These are phyloP conservation scores for Sceloporus undulatus DNA, from an alignment of 2,113 vertebrate species.

Conservation along the genomic window DNA sequence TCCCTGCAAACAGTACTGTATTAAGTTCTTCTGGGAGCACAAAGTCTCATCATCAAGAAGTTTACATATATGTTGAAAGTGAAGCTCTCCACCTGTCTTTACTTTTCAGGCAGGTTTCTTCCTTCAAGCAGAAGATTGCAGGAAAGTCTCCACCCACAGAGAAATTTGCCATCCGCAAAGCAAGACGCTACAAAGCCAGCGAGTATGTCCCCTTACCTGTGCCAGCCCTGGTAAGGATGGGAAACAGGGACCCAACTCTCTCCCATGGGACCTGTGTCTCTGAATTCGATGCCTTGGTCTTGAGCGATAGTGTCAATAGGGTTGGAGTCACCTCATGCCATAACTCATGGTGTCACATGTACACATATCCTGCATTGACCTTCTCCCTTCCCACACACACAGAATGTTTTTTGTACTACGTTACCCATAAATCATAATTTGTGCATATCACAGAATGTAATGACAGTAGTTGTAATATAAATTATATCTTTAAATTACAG, in stretches of 20 bases:
- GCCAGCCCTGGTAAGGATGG: constrained; percentile 86
- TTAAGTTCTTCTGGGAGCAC: background rate
- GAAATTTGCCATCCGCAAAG: constrained; percentile 94
- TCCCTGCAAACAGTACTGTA: background rate
- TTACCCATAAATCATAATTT: too few relatives aligned
- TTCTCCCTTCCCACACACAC: too few relatives aligned
- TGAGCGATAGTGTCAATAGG: too few relatives aligned
- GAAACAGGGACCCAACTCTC: background rate
- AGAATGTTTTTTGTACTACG: too few relatives aligned
- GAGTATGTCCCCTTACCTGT: constrained; percentile 82
- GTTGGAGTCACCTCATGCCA: too few relatives aligned
- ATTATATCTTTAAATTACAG: too few relatives aligned
- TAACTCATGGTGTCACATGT: too few relatives aligned
- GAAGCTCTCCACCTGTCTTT: background rate
- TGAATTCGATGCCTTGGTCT: background rate
- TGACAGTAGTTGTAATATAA: too few relatives aligned
- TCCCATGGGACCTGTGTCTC: background rate
- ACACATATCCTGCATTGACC: too few relatives aligned
- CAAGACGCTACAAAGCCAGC: constrained; percentile 87
- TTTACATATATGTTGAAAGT: background rate
- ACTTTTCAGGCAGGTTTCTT: constrained; percentile 83
- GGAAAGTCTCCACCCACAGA: constrained; percentile 94
- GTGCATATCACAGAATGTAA: too few relatives aligned
- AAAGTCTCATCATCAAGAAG: background rate
- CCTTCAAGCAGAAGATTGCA: constrained; percentile 93